Evolutionary conservation across 2,113 vertebrate species (phyloP).

Genomic region (Geococcyx californianus): DNA sequence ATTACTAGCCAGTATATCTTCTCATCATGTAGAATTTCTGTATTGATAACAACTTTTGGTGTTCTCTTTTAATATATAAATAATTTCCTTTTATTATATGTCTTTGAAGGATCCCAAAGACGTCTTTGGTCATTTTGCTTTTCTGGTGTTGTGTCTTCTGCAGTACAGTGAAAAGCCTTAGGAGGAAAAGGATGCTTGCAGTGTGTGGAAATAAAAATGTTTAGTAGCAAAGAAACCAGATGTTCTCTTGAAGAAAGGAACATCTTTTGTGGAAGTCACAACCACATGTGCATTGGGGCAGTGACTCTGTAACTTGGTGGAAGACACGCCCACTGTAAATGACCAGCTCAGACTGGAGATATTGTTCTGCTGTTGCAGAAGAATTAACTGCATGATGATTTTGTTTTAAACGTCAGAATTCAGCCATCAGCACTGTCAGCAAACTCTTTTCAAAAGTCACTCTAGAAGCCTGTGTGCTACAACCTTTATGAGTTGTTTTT

Average conservation of each 20-base stretch:
- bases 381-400: background rate
- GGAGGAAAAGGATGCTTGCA: background rate
- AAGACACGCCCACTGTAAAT: background rate
- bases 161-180: background rate
- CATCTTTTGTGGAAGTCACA: background rate
- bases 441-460: background rate
- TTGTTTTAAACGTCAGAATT: background rate
- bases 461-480: background rate
- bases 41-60: background rate
- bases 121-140: background rate
- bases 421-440: background rate
- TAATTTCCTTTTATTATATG: background rate
- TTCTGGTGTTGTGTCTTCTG: background rate
- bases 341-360: background rate
- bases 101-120: background rate
- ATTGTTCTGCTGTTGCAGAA: background rate
- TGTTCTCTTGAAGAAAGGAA: background rate
- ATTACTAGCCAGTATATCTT: background rate
- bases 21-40: background rate
- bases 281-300: rapidly evolving
- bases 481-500: background rate
- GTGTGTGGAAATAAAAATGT: background rate
- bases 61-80: background rate
- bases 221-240: background rate
- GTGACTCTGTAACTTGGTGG: background rate